Evolutionary conservation across 2,888 invertebrate genomes (phyloP), one percentile per base, ranked within the genome.

Genomic region (Ariolimax columbianus): DNA sequence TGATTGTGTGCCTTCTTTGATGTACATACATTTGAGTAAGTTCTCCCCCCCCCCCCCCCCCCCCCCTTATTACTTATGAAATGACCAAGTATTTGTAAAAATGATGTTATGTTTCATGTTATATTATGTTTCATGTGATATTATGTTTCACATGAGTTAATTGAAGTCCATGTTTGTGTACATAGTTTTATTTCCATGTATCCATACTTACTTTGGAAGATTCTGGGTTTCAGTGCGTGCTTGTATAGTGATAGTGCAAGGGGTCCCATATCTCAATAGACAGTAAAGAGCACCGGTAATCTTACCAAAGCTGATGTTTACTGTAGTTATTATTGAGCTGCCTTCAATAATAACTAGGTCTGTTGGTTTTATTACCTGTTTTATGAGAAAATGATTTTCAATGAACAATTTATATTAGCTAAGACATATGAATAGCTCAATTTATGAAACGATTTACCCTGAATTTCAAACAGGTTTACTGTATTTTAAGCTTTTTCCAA

Each of bases 251-350:
- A 89, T 84, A 0, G 55, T 63, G 82, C 90, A 90, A 26, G 63
- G 7, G 47, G 79, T 78, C 2, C 86, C 85, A 84, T 89, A 89
- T 70, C 77, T 87, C 68, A 89, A 63, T 17, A 85, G 40, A 78
- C 90, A 90, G 85, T 89, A 89, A 55, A 86, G 83, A 1, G 80
- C 73, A 11, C 85, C 72, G 9, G 81, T 77, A 9, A 87, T 72
- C 66, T 75, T 59, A n/a, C 77, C 66, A 66, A 73, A 86, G 40
- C 72, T 82, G 14, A 89, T 81, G 0, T 75, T 83, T 6, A 90
- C 75, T 9, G 51, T 85, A 4, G 63, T 86, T 23, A 83, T 51
- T 9, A 66, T 43, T 84, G 66, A 17, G 73, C 72, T 70, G 6
- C 88, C 89, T 83, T 89, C 89, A 40, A 86, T 38, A 26, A 89